phyloP scores from a whole-genome alignment of 2,888 invertebrate species.

The Metallyticus violacea region DNA sequence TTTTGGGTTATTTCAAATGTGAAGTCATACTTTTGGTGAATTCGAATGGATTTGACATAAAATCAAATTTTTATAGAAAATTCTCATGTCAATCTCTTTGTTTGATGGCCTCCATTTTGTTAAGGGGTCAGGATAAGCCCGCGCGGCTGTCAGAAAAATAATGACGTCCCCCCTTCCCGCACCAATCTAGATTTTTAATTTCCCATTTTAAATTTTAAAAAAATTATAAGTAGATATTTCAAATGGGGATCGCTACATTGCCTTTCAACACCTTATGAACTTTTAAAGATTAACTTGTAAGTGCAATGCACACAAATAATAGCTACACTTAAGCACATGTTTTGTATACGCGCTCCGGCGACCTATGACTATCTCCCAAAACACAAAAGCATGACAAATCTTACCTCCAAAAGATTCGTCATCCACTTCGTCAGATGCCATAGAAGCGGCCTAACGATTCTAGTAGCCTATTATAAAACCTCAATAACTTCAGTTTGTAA shows the following conservation, averaged over 20 bases:
- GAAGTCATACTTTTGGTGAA: not conserved
- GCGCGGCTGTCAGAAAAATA: constrained; percentile 56
- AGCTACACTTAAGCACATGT: constrained; percentile 38
- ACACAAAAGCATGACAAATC: constrained; percentile 46
- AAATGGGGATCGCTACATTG: not conserved
- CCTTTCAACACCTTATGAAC: not conserved
- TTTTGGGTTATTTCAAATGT: not conserved
- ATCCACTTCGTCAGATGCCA: constrained; percentile 87
- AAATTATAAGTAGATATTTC: not conserved
- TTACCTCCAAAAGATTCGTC: constrained; percentile 85
- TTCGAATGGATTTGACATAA: not conserved
- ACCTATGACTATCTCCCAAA: constrained; percentile 38
- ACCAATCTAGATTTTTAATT: constrained; percentile 32
- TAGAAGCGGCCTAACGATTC: constrained; percentile 40
- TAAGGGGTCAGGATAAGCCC: constrained; percentile 70
- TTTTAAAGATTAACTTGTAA: not conserved
- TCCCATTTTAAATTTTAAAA: constrained; percentile 16
- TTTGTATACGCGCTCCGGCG: constrained; percentile 42
- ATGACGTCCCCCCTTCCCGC: constrained; percentile 49
- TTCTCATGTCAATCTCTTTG: constrained; percentile 69
- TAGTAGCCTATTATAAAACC: not conserved
- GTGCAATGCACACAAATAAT: not conserved
- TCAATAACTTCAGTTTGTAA: not conserved
- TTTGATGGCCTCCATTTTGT: constrained; percentile 77
- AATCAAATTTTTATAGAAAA: constrained; percentile 40